Base-by-base conservation (phyloP, 2,113 vertebrate genomes). In the Myxocyprinus asiaticus region DNA sequence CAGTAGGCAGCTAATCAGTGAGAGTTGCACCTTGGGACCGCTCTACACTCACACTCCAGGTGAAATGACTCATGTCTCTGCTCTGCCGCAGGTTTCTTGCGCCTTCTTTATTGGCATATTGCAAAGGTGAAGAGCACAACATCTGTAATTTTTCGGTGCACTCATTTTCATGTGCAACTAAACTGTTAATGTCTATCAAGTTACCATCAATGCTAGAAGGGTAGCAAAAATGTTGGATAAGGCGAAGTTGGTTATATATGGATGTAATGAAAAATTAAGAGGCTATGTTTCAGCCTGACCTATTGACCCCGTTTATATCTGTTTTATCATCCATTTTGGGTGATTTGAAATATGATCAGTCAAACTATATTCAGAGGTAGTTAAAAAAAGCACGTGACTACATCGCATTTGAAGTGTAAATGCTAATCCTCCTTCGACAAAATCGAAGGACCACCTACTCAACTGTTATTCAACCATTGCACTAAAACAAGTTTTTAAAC, bases 1-100 rank as follows among this genome's bases (percentile, higher is more conserved):
- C 80, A 56, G 78, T 72, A 72, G 55, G 72, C 71, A 67, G 61
- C 62, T 77, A 77, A 80, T 80, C 61, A 77, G 77, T 44, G 77
- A 74, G 62, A 74, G 74, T 73, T 7, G 53, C 45, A 14, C 12
- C 63, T 47, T 76, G 50, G 17, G 71, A 61, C 47, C 15, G 59
- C 1, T 7, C 48, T 33, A 5, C 67, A 6, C 73, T 70, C 55
- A 7, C 6, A 55, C 4, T 0, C 1, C 56, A 67, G 64, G 65
- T 77, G 75, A 66, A 69, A 71, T 44, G 44, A 82, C 44, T 78
- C 75, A 67, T 53, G 15, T 17, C 4, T 70, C 47, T 22, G 53
- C 48, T 43, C 14, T 51, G 47, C 5, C 42, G 9, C 62, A 64
- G 42, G 0, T 22, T 70, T 5, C 22, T 33, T 33, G 22, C 22